phyloP scores from a whole-genome alignment of 2,797 vertebrate genomes.

The Enoplosus armatus region DNA sequence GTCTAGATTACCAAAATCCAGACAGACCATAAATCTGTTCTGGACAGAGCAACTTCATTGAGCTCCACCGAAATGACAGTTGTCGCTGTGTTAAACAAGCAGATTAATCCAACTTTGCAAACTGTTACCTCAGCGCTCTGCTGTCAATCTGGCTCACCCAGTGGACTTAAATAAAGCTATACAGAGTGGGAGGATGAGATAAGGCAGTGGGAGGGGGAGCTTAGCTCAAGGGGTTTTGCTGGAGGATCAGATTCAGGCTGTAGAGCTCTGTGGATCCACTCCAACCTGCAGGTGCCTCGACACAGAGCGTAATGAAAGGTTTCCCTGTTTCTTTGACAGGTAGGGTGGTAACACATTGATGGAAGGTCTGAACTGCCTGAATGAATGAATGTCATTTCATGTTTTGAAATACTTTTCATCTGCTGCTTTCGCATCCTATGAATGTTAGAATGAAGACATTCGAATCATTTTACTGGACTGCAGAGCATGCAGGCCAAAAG shows the following conservation, averaged over 20 bases:
- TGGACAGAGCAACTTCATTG: neutral
- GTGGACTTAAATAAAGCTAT: conserved; percentile 35
- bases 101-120: conserved; percentile 37
- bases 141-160: conserved; percentile 37
- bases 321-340: neutral
- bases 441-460: too few relatives aligned
- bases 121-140: conserved; percentile 18
- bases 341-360: neutral
- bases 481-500: too few relatives aligned
- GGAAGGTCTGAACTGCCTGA: neutral
- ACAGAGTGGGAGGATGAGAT: conserved; percentile 45
- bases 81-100: conserved; percentile 43
- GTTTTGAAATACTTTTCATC: neutral
- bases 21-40: neutral
- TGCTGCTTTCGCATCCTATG: too few relatives aligned
- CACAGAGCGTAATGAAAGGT: neutral
- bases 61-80: conserved; percentile 3
- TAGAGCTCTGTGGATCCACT: conserved; percentile 6
- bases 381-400: too few relatives aligned
- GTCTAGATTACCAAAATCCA: neutral
- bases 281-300: conserved; percentile 7
- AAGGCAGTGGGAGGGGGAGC: conserved; percentile 4
- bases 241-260: conserved; percentile 27
- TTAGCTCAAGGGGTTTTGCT: conserved; percentile 13
- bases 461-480: too few relatives aligned